Evolutionary conservation across 1,140 invertebrate genomes (phyloP).

Genomic region (Bombus waltoni): DNA sequence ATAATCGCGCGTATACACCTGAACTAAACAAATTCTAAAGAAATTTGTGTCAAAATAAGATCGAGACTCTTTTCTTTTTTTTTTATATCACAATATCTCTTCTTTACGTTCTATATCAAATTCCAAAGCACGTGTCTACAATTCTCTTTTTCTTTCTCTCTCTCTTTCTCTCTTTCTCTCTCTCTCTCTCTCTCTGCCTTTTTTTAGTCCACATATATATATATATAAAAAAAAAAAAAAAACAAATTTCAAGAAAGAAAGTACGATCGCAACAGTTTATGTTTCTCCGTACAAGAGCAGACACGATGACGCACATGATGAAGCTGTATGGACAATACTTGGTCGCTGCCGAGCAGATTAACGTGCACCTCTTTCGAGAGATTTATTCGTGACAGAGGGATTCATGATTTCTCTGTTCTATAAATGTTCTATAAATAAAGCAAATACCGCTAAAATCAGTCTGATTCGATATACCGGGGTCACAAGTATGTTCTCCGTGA

Average conservation of each 20-base stretch:
- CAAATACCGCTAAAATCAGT: constrained; percentile 65
- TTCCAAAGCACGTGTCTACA: background rate
- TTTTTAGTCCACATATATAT: background rate
- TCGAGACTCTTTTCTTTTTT: background rate
- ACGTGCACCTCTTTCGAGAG: constrained; percentile 17
- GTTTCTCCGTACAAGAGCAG: constrained; percentile 23
- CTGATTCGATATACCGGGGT: constrained; percentile 57
- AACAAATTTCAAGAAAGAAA: background rate
- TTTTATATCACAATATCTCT: background rate
- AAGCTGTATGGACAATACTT: constrained; percentile 23
- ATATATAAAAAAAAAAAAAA: background rate
- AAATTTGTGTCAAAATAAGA: background rate
- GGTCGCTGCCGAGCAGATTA: constrained; percentile 7
- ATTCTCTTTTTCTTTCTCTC: background rate
- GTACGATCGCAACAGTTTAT: background rate
- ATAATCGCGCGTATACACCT: background rate
- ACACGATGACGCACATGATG: constrained; percentile 34
- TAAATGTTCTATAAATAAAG: constrained; percentile 50
- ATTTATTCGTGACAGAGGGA: constrained; percentile 35
- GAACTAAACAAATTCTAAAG: background rate
- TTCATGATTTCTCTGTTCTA: constrained; percentile 23
- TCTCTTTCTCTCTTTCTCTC: background rate
- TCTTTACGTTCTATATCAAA: no score
- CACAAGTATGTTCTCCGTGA: constrained; percentile 36
- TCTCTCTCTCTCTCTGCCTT: background rate